Conservation (phyloP, 2,797 vertebrate species). For the Bradypus variegatus region DNA sequence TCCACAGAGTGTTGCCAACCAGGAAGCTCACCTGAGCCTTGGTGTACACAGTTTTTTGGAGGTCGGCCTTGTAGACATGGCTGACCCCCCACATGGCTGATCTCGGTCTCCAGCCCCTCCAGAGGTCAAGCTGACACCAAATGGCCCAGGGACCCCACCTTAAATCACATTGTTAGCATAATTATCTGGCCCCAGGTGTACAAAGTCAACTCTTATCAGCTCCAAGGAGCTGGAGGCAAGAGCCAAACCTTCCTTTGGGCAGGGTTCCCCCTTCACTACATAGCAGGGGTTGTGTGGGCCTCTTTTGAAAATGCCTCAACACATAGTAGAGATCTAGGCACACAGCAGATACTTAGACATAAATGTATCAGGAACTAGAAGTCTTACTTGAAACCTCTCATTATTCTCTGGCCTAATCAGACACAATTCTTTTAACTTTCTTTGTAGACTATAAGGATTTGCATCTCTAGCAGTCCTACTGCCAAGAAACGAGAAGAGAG, state of each 20-base stretch:
- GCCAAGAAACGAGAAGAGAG: not conserved
- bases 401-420: too few species aligned
- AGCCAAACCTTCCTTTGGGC: not conserved
- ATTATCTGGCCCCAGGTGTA: not conserved
- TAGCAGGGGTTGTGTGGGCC: not conserved
- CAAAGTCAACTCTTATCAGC: not conserved
- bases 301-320: not conserved
- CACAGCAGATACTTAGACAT: not conserved
- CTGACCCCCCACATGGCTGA: not conserved
- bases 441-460: fast-evolving
- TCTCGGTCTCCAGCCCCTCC: not conserved
- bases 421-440: not conserved
- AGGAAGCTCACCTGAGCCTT: not conserved
- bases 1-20: too few species aligned
- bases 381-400: too few species aligned
- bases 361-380: not conserved
- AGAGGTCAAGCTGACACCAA: not conserved
- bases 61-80: too few species aligned
- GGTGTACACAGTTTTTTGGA: not conserved
- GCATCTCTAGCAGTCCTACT: not conserved
- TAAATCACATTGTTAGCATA: too few species aligned
- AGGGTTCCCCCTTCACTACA: too few species aligned
- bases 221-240: not conserved
- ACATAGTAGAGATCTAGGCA: not conserved
- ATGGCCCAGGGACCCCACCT: too few species aligned